Base-by-base conservation (phyloP, 2,113 vertebrate species). In the Bubo scandiacus region DNA sequence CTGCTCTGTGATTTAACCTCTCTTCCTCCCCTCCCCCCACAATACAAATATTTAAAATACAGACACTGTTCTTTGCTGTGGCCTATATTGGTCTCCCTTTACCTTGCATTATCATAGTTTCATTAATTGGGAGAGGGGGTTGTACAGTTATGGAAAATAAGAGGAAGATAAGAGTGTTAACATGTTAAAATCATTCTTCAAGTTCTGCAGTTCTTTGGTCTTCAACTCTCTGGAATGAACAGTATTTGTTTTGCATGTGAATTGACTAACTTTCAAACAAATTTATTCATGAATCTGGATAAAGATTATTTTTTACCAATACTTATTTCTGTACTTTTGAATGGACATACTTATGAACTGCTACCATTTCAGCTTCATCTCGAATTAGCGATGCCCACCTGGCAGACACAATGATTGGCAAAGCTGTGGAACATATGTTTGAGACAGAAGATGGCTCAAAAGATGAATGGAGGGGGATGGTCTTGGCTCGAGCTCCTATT, bases 401-500 rank as follows among this genome's bases (percentile, higher is more conserved):
- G 82, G 99, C 99, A 26, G 99, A 99, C 95, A 98, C 99, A 51
- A 99, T 99, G 99, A 99, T 99, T 67, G 99, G 99, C 13, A 99
- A 99, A 98, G 99, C 99, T 4, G 99, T 99, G 93, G 99, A 99
- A 96, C 99, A 99, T 88, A 99, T 99, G 99, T 99, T 99, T 97
- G 99, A 99, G 97, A 99, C 99, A 8, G 99, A 99, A 91, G 99
- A 99, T 65, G 99, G 99, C 52, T 99, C 99, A 18, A 99, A 99
- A 96, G 99, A 99, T 96, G 99, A 99, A 63, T 99, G 99, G 99
- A 98, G 99, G 96, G 99, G 99, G 30, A 99, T 99, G 99, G 99
- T 99, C 3, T 98, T 99, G 94, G 99, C 99, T 82, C 98, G 99
- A 30, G 99, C 99, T 68, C 99, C 99, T 81, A 99, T 99, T 95